Base-by-base conservation (phyloP, 2,888 invertebrate genomes). In the Pseudoips prasinana region DNA sequence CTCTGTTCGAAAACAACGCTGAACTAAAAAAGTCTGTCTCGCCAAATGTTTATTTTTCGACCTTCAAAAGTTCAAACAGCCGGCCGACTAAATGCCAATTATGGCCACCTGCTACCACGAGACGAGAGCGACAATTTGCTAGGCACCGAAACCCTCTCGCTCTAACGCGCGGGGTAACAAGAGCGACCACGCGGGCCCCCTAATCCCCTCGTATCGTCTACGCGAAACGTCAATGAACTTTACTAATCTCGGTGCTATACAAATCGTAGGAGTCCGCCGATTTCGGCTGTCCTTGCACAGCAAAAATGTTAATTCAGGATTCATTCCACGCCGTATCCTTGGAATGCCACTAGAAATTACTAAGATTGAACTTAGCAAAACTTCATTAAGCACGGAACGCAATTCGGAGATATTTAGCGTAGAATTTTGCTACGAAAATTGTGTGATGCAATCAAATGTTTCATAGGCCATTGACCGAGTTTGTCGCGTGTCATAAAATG, bases 201-300 rank as follows among this genome's bases (percentile, higher is more conserved):
- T 55, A 64, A 67, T 61, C 71, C 73, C 74, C 69, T 71, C 64
- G 46, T 42, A 57, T 58, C 63, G 70, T 75, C 76, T 74, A 73
- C 68, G 63, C 58, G 56, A 72, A 76, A 80, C 74, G 87, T 87
- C 86, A 87, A 84, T 80, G 87, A 87, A 85, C 87, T 73, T 64
- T 52, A 60, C 61, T 81, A 80, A 83, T 78, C 74, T 75, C 72
- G 53, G 62, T 55, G 57, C 70, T 66, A 73, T 69, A 72, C 74
- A 75, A 72, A 72, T 63, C 67, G 63, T 65, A 69, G 62, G 63
- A 65, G 67, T 51, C 58, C 60, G 56, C 43, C 33, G 42, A 34
- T 40, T 40, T 22, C 30, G 34, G 31, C 45, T 55, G 65, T 60
- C 63, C 63, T 65, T 67, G 67, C 51, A 46, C 39, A 47, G 64